These are phyloP conservation scores for Endomychus coccineus DNA, from an alignment of 2,888 invertebrate genomes.

Conservation along the genomic window DNA sequence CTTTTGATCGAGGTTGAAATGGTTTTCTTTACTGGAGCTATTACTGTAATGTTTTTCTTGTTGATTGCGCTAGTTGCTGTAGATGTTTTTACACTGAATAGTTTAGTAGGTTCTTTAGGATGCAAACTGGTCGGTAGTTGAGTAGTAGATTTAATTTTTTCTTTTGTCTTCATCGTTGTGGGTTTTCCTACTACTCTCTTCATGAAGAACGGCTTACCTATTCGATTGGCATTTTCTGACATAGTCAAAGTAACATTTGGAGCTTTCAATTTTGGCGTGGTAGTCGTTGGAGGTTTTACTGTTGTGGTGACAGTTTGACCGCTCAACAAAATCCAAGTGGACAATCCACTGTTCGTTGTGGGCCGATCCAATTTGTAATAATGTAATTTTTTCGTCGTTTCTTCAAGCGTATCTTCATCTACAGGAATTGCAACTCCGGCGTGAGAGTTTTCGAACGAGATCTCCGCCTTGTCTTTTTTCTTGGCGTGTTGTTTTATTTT, in stretches of 20 bases:
- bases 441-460: slow-evolving; percentile 49
- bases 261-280: slow-evolving; percentile 7
- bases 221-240: slow-evolving; percentile 34
- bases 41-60: slow-evolving; percentile 10
- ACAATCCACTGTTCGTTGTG: slow-evolving; percentile 58
- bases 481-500: slow-evolving; percentile 51
- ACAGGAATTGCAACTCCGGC: slow-evolving; percentile 50
- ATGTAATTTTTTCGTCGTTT: slow-evolving; percentile 35
- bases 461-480: slow-evolving; percentile 29
- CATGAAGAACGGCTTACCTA: slow-evolving; percentile 30
- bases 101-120: slow-evolving; percentile 28
- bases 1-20: slow-evolving; percentile 19
- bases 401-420: slow-evolving; percentile 34
- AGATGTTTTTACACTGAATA: slow-evolving; percentile 57
- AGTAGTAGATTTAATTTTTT: slow-evolving; percentile 40
- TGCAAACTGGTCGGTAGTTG: slow-evolving; percentile 38
- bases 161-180: slow-evolving; percentile 20
- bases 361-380: slow-evolving; percentile 40
- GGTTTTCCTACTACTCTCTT: slow-evolving; percentile 23
- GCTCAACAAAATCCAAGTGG: slow-evolving; percentile 70
- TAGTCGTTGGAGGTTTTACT: slow-evolving; percentile 28
- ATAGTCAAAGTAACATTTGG: slow-evolving; percentile 3
- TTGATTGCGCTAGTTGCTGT: slow-evolving; percentile 47
- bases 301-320: slow-evolving; percentile 40
- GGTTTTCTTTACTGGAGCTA: too few relatives aligned